These are phyloP conservation scores for Pelagia noctiluca DNA, from an alignment of 30 jellyfish, hydroid and myxozoan genomes.

Conservation along the genomic window DNA sequence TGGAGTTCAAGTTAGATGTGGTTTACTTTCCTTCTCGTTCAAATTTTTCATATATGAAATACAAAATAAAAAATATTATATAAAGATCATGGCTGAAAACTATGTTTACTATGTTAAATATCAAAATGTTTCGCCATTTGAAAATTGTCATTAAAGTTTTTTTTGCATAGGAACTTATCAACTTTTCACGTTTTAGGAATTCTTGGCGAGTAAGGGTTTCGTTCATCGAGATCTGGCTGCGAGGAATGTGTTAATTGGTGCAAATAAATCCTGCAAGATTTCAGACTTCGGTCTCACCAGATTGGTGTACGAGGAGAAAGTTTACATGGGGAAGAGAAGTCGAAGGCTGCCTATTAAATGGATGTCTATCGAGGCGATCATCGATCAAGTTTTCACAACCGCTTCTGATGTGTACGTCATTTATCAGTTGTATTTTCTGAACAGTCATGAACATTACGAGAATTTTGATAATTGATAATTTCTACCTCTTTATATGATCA, in stretches of 20 bases:
- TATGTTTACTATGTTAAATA: too few species aligned
- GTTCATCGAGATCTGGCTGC: conserved; percentile 99
- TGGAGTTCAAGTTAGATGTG: too few species aligned
- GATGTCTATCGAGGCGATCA: conserved; percentile 98
- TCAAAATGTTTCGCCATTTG: too few species aligned
- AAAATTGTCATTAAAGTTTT: background rate
- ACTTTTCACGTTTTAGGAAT: conserved; percentile 67
- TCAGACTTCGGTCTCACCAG: conserved; percentile 96
- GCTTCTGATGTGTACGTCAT: conserved; percentile 89
- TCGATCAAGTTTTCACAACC: conserved; percentile 85
- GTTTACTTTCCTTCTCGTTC: too few species aligned
- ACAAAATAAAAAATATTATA: too few species aligned
- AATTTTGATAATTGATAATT: background rate
- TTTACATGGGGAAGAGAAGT: conserved; percentile 78
- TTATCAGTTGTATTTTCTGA: background rate
- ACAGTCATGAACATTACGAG: background rate
- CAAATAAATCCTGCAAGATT: conserved; percentile 74
- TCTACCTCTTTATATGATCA: background rate
- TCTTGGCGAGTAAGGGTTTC: conserved; percentile 62
- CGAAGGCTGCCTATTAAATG: conserved; percentile 91
- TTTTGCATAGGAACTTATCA: background rate
- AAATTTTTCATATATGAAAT: too few species aligned
- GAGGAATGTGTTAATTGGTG: conserved; percentile 91
- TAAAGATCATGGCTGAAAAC: too few species aligned
- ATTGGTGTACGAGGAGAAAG: conserved; percentile 67